Base-by-base conservation (phyloP, 2,113 vertebrate genomes). In the Etheostoma cragini region DNA sequence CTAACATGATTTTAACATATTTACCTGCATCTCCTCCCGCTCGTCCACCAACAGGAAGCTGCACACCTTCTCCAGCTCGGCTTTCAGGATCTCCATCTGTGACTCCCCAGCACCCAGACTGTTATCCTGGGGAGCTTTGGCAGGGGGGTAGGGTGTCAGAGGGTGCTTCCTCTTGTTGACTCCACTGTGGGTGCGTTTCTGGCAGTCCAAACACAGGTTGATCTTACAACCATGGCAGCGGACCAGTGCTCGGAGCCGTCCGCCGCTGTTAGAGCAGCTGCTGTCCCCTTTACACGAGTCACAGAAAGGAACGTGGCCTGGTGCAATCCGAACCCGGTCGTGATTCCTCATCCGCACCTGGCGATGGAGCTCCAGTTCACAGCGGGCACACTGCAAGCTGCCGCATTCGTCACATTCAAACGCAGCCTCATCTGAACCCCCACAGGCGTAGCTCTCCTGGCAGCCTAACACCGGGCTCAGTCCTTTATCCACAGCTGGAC, bases 31-130 rank as follows among this genome's bases (percentile, higher is more conserved):
- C 83, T 97, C 96, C 84, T 99, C 98, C 35, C 96, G 97, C 89
- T 99, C 97, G 81, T 99, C 97, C 88, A 99, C 98, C 47, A 99
- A 88, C 24, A 99, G 96, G 82, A 99, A 99, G 94, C 98, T 99
- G 92, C 92, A 88, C 86, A 97, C 97, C 54, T 94, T 96, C 88
- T 98, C 97, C 24, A 98, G 96, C 91, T 94, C 97, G 68, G 94
- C 96, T 79, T 94, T 97, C 80, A 91, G 94, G 19, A 94, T 87
- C 85, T 97, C 97, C 47, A 87, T 65, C 69, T 96, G 96, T 49
- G 95, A 94, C 89, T 96, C 91, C 2, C 82, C 96, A 1, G 93
- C 92, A 1, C 81, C 89, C 5, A 94, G 45, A 33, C 67, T 82
- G 82, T 85, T 84, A 3, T 95, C 94, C 22, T 83, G 89, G 16